Evolutionary conservation across 2,797 vertebrate species (phyloP), one percentile per base, ranked within the genome.

Genomic region (Ptychadena robeensis): DNA sequence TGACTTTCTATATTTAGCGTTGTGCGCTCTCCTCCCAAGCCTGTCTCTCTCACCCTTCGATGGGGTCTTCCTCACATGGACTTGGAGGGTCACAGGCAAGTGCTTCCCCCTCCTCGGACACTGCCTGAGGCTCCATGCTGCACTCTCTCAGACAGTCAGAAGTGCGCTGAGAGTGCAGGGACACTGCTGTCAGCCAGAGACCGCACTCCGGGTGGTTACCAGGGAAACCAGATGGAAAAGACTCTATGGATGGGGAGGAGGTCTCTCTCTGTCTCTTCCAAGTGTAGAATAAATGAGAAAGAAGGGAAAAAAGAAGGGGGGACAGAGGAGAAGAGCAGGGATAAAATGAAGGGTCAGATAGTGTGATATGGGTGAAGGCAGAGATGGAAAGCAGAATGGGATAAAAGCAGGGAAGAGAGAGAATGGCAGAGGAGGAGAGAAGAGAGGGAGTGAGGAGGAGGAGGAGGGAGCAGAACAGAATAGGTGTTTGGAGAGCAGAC

Each of bases 111-210:
- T 80, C 72, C 66, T 79, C 72, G 72, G 83, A 80, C 83, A 80
- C 48, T 80, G 83, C 78, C 78, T 80, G 77, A 34, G 83, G 83
- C 66, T 85, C 83, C 83, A 85, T 85, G 57, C 83, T 85, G 83
- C 78, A 85, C 83, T 81, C 83, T 85, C 78, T 64, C 78, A 85
- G 78, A 85, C 83, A 85, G 83, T 79, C 78, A 76, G 71, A 85
- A 79, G 83, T 74, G 83, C 59, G 78, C 57, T 18, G 83, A 85
- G 83, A 85, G 82, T 85, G 83, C 83, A 71, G 83, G 72, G 83
- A 85, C 38, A 32, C 78, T 72, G 83, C 57, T 81, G 83, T 34
- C 78, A 80, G 61, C 78, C 73, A 81, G 72, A 85, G 78, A 85
- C 78, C 38, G 78, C 83, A 85, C 83, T 85, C 72, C 83, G 30